Percentiles rank a stretch among this genome's conserved stretches.
Evolutionary conservation across 2,888 invertebrate species (phyloP).

Genomic region (Erebia ligea): DNA sequence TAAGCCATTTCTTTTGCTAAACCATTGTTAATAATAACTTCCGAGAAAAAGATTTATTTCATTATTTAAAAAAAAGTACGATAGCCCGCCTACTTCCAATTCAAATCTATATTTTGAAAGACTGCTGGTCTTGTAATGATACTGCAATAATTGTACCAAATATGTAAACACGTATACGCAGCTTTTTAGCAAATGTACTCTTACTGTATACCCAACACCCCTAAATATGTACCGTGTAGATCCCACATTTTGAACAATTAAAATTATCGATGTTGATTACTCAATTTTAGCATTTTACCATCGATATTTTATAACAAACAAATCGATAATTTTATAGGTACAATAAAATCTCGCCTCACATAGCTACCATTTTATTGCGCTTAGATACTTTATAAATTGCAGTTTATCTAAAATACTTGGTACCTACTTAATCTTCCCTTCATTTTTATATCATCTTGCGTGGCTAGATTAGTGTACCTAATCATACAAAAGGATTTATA

Average conservation of each 20-base stretch:
- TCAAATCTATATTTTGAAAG: slow-evolving; percentile 15
- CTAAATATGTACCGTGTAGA: slow-evolving; percentile 26
- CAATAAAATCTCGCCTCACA: slow-evolving; percentile 13
- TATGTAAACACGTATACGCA: slow-evolving; percentile 27
- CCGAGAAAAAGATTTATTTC: slow-evolving; percentile 21
- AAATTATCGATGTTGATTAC: slow-evolving; percentile 41
- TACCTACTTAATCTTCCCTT: background rate
- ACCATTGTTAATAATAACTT: slow-evolving; percentile 41
- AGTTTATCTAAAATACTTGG: slow-evolving; percentile 21
- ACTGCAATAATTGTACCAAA: slow-evolving; percentile 28
- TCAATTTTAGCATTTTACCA: background rate
- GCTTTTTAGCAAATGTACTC: slow-evolving; percentile 40
- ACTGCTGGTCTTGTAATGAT: slow-evolving; percentile 13
- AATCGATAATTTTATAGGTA: slow-evolving; percentile 41
- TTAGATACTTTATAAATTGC: slow-evolving; percentile 25
- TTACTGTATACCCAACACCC: slow-evolving; percentile 2
- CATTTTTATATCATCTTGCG: background rate
- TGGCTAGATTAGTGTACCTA: slow-evolving; percentile 5
- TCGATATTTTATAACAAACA: background rate
- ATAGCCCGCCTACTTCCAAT: slow-evolving; percentile 30
- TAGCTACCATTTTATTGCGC: slow-evolving; percentile 31
- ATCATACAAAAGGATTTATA: background rate
- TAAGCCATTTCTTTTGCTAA: slow-evolving; percentile 63
- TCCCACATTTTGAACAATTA: slow-evolving; percentile 26
- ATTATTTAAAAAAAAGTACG: slow-evolving; percentile 22